phyloP scores from a whole-genome alignment of 2,113 vertebrate species.

The Jaculus jaculus region DNA sequence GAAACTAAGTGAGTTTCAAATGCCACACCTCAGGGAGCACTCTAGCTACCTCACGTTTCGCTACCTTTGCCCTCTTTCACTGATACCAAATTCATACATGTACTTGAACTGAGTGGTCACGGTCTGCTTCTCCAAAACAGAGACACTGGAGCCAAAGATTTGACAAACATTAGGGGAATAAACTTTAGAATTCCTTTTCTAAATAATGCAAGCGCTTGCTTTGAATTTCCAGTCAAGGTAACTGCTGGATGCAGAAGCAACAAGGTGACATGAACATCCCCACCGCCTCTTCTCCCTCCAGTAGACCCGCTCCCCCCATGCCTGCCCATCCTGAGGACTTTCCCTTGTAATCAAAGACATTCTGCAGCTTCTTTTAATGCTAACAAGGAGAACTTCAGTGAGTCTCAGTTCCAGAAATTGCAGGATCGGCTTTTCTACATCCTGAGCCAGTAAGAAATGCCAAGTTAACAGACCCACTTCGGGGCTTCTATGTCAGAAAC shows the following conservation, averaged over 20 bases:
- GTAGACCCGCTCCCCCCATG: accelerated
- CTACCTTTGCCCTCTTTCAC: background rate
- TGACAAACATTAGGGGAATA: slow-evolving; percentile 5
- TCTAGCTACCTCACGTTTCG: slow-evolving; percentile 15
- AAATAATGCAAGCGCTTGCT: background rate
- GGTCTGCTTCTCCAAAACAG: background rate
- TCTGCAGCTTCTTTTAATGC: background rate
- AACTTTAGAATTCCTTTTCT: slow-evolving; percentile 13
- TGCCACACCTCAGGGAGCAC: background rate
- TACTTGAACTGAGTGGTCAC: background rate
- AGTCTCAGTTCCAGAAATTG: background rate
- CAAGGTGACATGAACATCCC: background rate
- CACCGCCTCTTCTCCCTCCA: background rate
- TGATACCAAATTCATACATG: background rate
- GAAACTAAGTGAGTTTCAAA: no score
- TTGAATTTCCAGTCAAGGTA: background rate
- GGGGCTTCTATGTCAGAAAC: background rate
- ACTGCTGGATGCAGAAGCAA: background rate
- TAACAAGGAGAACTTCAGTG: background rate
- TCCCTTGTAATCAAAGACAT: background rate
- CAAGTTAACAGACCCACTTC: background rate
- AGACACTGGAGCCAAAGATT: background rate
- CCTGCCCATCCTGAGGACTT: no score
- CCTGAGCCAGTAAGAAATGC: background rate
- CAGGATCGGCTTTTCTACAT: background rate